A percentile compares a stretch with the other conserved stretches of the same genome.
phyloP scores from a whole-genome alignment of 2,797 vertebrate genomes.

The Oryzias dopingdopingensis region DNA sequence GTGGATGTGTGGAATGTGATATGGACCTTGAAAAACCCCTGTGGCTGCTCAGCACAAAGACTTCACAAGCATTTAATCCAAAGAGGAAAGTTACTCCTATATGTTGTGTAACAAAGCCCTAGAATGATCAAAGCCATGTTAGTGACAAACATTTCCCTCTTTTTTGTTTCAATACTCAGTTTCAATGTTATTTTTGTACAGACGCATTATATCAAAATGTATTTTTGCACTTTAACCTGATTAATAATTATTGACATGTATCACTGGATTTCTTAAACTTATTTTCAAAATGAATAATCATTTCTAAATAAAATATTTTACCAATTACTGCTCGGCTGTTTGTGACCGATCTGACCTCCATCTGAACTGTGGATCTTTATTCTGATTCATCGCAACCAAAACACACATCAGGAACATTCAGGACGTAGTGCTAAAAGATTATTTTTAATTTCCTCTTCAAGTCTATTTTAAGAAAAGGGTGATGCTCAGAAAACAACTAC shows the following conservation, averaged over 20 bases:
- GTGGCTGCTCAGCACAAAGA: slow-evolving; percentile 29
- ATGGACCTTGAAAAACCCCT: slow-evolving; percentile 14
- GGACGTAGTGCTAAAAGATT: too few relatives aligned
- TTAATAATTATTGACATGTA: slow-evolving; percentile 97
- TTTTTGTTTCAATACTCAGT: slow-evolving; percentile 70
- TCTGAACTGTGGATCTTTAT: too few relatives aligned
- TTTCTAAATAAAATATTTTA: slow-evolving; percentile 87
- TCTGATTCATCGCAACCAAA: too few relatives aligned
- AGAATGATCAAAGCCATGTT: slow-evolving; percentile 65
- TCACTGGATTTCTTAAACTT: slow-evolving; percentile 95
- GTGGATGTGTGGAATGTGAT: slow-evolving; percentile 54
- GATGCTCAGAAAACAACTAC: too few relatives aligned
- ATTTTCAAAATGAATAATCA: slow-evolving; percentile 93
- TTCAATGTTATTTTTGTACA: slow-evolving; percentile 85
- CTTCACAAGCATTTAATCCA: slow-evolving; percentile 39
- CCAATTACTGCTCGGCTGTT: slow-evolving; percentile 8
- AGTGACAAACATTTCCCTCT: slow-evolving; percentile 38
- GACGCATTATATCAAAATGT: slow-evolving; percentile 83
- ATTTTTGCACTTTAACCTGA: slow-evolving; percentile 99
- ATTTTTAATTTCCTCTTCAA: too few relatives aligned
- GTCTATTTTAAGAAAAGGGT: too few relatives aligned
- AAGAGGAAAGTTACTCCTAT: slow-evolving; percentile 56
- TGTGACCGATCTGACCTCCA: background rate
- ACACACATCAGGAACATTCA: too few relatives aligned
- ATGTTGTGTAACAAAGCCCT: slow-evolving; percentile 23